These are phyloP conservation scores for Diadophis punctatus DNA, from an alignment of 2,113 vertebrate genomes.

Conservation along the genomic window DNA sequence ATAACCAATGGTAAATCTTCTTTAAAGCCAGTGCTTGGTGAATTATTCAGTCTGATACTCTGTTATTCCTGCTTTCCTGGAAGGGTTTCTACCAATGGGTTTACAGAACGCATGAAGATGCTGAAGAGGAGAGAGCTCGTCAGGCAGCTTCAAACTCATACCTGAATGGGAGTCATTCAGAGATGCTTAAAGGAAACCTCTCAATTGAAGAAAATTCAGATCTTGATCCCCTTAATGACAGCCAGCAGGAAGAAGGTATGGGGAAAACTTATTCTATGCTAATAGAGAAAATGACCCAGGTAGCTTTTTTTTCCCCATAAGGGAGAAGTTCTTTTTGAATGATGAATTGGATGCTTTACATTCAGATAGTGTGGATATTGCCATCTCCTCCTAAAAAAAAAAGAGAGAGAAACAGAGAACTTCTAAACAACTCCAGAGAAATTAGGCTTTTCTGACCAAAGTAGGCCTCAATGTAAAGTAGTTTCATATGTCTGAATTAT, in stretches of 20 bases:
- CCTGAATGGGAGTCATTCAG: constrained; percentile 46
- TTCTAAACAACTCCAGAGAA: not conserved
- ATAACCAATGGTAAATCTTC: not conserved
- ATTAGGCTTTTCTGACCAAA: not conserved
- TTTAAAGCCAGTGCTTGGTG: not conserved
- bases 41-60: not conserved
- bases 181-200: constrained; percentile 28
- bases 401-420: not conserved
- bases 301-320: not conserved
- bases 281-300: not conserved
- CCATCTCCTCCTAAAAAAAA: not conserved
- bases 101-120: constrained; percentile 87
- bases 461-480: not conserved
- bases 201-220: constrained; percentile 43
- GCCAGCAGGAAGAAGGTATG: constrained; percentile 63
- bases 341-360: not conserved
- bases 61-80: constrained; percentile 24
- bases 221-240: constrained; percentile 42
- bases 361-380: not conserved
- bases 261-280: not conserved
- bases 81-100: constrained; percentile 85
- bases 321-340: not conserved
- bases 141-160: constrained; percentile 55
- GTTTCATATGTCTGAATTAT: not conserved
- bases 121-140: constrained; percentile 77